phyloP scores from a whole-genome alignment of 37 sponge, comb jelly and placozoan species.

The Dysidea cf. avara region DNA sequence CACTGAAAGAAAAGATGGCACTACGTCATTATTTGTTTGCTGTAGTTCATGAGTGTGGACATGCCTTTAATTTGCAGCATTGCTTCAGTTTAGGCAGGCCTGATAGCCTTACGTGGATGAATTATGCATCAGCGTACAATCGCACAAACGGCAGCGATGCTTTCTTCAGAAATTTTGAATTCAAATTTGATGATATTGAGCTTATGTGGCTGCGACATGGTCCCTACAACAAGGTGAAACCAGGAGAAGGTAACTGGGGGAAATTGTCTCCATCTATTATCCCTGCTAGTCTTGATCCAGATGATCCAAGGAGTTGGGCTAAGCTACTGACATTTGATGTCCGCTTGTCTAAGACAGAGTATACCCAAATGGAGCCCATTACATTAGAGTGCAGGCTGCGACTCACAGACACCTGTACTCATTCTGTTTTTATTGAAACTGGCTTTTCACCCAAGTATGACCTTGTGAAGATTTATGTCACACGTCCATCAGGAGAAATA shows the following conservation, averaged over 20 bases:
- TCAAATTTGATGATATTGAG: slow-evolving; percentile 13
- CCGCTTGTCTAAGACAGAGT: too few relatives aligned
- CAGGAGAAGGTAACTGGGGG: neutral
- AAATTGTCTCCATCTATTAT: too few relatives aligned
- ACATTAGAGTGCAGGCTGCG: too few relatives aligned
- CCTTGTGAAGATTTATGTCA: too few relatives aligned
- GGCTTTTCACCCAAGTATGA: too few relatives aligned
- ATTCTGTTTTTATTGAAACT: too few relatives aligned
- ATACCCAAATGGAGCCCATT: too few relatives aligned
- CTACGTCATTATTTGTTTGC: slow-evolving; percentile 21
- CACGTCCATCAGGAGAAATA: too few relatives aligned
- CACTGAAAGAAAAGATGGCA: slow-evolving; percentile 1
- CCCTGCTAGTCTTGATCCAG: too few relatives aligned
- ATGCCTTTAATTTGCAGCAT: slow-evolving; percentile 12
- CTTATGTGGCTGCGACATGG: slow-evolving; percentile 19
- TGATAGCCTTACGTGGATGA: slow-evolving; percentile 16
- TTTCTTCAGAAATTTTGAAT: slow-evolving; percentile 11
- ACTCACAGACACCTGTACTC: too few relatives aligned
- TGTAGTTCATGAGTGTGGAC: slow-evolving; percentile 15
- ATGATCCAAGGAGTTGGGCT: too few relatives aligned
- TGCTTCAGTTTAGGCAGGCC: neutral
- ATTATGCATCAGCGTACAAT: slow-evolving; percentile 4
- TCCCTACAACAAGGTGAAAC: slow-evolving; percentile 9
- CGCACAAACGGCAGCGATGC: neutral
- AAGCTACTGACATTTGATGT: too few relatives aligned